Percentiles rank a stretch among this genome's conserved stretches.
phyloP scores from a whole-genome alignment of 2,888 invertebrate genomes.

The Pterobdella sp. region DNA sequence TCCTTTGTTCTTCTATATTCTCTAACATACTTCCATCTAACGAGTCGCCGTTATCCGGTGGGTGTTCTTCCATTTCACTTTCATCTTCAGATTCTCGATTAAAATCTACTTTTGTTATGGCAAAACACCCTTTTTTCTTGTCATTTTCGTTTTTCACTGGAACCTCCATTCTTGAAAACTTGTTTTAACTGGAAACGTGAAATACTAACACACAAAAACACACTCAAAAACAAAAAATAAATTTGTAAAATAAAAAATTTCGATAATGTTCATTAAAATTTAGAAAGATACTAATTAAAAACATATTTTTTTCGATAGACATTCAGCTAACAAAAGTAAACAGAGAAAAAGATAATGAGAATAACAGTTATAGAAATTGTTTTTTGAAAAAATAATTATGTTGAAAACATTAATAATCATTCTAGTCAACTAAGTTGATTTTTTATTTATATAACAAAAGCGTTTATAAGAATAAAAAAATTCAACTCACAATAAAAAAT shows the following conservation, averaged over 20 bases:
- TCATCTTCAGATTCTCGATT: not conserved
- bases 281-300: not conserved
- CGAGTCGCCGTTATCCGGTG: not conserved
- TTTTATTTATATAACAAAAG: no score
- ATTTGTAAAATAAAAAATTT: not conserved
- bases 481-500: no score
- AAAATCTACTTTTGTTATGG: not conserved
- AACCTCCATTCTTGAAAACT: not conserved
- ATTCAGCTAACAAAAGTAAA: constrained; percentile 5
- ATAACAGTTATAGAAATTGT: no score
- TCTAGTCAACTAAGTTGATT: no score
- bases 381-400: no score
- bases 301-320: not conserved
- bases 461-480: no score
- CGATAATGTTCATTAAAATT: not conserved
- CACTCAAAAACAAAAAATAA: not conserved
- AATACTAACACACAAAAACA: not conserved
- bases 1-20: not conserved
- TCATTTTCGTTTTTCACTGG: not conserved
- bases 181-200: not conserved
- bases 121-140: not conserved
- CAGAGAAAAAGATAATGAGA: constrained; percentile 7
- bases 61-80: constrained; percentile 6
- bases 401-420: no score
- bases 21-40: not conserved